Evolutionary conservation across 2,888 invertebrate genomes (phyloP), one percentile per base, ranked within the genome.

Genomic region (Podabrus alpinus): DNA sequence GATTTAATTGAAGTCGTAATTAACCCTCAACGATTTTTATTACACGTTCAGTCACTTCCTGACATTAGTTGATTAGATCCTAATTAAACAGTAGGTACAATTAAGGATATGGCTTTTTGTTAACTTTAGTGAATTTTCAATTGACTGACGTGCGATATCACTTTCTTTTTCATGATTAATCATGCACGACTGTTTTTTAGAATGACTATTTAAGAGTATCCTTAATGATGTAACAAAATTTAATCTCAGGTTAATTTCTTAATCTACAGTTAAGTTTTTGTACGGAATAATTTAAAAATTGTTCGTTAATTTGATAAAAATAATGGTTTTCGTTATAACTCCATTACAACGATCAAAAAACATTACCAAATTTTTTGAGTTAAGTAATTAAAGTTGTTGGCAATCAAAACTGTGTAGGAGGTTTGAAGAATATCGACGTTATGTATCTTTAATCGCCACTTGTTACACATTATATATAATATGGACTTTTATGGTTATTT

Each of bases 321-420:
- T 45, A 45, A 45, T 45, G n/a, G 45, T 45, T 29, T 29, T 29
- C 2, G 29, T 29, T 29, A 13, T 29, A 29, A 13, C 29, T 11
- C 29, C 10, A 29, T 29, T 45, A 13, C 7, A 45, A n/a, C n/a
- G 45, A 45, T 7, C n/a, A n/a, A 45, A 45, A 45, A 45, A n/a
- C n/a, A 45, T 45, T 45, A 45, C 45, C 45, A 45, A n/a, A n/a
- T n/a, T 45, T 45, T 45, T n/a, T 7, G n/a, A 45, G 7, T 21
- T 21, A 21, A 61, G 17, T 59, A 66, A 60, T 60, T 59, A 69
- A 72, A 68, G 29, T 71, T 69, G 24, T 25, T 13, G 59, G 69
- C 62, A 71, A 75, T 75, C 74, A 75, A 66, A 75, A 60, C 15
- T 62, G 69, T 69, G 75, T 75, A 72, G 75, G 75, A 75, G 75